Conservation (phyloP, 2,797 vertebrate species). For the Varecia variegata region DNA sequence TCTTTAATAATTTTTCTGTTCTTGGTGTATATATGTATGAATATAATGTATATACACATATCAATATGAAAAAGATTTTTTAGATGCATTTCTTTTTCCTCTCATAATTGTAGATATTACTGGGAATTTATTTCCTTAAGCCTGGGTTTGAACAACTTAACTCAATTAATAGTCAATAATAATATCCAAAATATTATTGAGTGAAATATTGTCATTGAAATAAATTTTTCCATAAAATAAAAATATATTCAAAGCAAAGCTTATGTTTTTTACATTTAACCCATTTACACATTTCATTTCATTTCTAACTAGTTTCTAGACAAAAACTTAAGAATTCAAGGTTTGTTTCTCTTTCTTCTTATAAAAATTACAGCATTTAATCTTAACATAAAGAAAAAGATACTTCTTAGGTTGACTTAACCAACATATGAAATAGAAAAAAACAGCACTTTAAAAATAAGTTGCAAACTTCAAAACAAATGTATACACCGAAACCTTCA, state of each 20-base stretch:
- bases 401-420: neutral
- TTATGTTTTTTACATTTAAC: neutral
- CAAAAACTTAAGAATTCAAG: neutral
- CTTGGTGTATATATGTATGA: neutral
- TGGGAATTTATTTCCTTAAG: neutral
- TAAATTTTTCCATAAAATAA: neutral
- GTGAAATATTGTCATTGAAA: neutral
- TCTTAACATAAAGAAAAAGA: neutral
- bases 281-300: constrained; percentile 1
- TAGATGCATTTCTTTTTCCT: neutral
- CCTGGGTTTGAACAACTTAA: neutral
- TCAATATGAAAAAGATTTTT: neutral
- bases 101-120: neutral
- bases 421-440: neutral
- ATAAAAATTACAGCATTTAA: neutral
- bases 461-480: constrained; percentile 6
- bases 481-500: neutral
- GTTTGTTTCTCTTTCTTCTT: neutral
- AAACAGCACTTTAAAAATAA: neutral
- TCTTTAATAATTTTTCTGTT: neutral
- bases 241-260: neutral
- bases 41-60: neutral
- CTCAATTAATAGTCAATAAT: neutral
- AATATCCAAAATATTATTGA: neutral
- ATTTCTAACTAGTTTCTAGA: neutral